Conservation (phyloP, 1,140 invertebrate genomes). For the Bombus soroeensis region DNA sequence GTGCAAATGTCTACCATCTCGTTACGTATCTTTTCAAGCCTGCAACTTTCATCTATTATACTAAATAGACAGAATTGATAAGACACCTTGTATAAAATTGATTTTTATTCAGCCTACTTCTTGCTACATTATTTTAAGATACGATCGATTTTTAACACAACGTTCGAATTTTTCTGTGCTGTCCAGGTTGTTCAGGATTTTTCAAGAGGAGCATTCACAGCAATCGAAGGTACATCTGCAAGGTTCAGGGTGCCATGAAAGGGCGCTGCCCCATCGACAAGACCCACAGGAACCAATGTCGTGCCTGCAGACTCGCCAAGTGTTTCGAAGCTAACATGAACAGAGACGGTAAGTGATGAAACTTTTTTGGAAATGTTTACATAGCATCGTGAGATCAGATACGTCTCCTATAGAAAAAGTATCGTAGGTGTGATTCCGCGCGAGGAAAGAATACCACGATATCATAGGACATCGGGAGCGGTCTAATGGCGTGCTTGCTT, state of each 20-base stretch:
- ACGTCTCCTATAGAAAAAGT: slow-evolving; percentile 2
- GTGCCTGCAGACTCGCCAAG: slow-evolving; percentile 97
- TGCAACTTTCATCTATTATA: too few relatives aligned
- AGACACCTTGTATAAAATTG: not conserved
- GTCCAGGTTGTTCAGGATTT: slow-evolving; percentile 96
- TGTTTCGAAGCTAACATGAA: slow-evolving; percentile 99
- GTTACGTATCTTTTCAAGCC: not conserved
- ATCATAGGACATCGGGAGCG: slow-evolving; percentile 17
- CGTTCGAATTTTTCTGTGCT: slow-evolving; percentile 85
- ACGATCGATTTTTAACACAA: slow-evolving; percentile 82
- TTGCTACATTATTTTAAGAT: not conserved
- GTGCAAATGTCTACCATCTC: not conserved
- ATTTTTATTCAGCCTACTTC: not conserved
- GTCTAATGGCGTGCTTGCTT: slow-evolving; percentile 5
- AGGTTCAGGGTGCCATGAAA: slow-evolving; percentile 95
- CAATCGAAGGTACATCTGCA: slow-evolving; percentile 97
- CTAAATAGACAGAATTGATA: not conserved
- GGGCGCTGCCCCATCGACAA: slow-evolving; percentile 98
- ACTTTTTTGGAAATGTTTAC: not conserved
- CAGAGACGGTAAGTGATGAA: slow-evolving; percentile 94
- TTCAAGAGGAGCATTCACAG: slow-evolving; percentile 98
- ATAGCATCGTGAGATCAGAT: slow-evolving; percentile 1
- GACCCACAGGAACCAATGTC: slow-evolving; percentile 98
- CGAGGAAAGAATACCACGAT: slow-evolving; percentile 17
- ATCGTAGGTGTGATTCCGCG: slow-evolving; percentile 20